Conservation (phyloP, 1,140 invertebrate species). For the Cydia splendana region DNA sequence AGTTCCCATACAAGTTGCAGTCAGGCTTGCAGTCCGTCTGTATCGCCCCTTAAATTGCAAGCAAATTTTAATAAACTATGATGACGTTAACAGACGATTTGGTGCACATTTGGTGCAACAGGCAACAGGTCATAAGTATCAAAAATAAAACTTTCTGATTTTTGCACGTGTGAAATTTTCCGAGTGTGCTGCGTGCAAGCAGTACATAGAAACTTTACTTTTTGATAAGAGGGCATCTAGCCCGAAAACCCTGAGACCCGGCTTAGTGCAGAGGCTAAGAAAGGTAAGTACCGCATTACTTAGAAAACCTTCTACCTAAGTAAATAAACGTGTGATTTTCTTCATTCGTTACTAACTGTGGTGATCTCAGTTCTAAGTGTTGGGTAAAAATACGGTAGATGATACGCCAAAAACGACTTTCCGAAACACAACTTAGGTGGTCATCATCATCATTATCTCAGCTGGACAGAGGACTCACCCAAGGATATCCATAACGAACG, state of each 20-base stretch:
- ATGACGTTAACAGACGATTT: too few relatives aligned
- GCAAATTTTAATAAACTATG: too few relatives aligned
- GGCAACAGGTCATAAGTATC: too few relatives aligned
- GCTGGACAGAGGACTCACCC: too few relatives aligned
- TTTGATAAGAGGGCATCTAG: neutral
- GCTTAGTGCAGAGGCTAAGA: neutral
- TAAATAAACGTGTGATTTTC: slow-evolving; percentile 12
- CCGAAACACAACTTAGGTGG: too few relatives aligned
- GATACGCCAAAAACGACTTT: neutral
- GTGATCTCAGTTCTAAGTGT: neutral
- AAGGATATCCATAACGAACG: too few relatives aligned
- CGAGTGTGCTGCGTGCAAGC: neutral
- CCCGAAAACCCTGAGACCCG: neutral
- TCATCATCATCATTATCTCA: too few relatives aligned
- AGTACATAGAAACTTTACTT: neutral
- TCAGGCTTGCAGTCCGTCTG: too few relatives aligned
- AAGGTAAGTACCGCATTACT: neutral
- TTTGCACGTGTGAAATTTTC: neutral
- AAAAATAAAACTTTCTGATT: too few relatives aligned
- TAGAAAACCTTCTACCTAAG: slow-evolving; percentile 5
- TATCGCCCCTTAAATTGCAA: too few relatives aligned
- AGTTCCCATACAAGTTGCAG: too few relatives aligned
- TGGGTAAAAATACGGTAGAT: neutral
- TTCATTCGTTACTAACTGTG: neutral
- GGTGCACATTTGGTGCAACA: too few relatives aligned